These are phyloP conservation scores for Lasioglossum albipes DNA, from an alignment of 1,140 invertebrate species.

Conservation along the genomic window DNA sequence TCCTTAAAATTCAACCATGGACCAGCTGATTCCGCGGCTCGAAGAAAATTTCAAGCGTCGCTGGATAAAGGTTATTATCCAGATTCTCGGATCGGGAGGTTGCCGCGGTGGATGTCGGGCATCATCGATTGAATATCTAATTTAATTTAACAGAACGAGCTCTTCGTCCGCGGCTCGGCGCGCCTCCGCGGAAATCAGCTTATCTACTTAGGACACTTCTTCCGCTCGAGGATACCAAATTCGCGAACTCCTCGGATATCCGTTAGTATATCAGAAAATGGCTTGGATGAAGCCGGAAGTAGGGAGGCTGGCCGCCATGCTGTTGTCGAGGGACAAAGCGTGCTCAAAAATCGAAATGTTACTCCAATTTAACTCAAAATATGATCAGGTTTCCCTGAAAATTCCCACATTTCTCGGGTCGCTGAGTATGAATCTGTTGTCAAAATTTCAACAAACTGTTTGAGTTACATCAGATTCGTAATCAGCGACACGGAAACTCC, in stretches of 20 bases:
- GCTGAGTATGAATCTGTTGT: no score
- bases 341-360: no score
- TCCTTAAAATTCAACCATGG: background rate
- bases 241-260: background rate
- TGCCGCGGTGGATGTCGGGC: background rate
- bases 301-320: no score
- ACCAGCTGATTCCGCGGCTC: background rate
- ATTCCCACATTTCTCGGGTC: no score
- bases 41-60: background rate
- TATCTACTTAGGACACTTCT: background rate
- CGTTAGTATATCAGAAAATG: background rate
- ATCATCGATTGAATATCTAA: constrained; percentile 1
- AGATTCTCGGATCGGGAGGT: background rate
- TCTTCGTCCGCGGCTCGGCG: background rate
- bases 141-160: constrained; percentile 8
- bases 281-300: background rate
- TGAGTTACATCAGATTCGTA: no score
- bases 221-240: background rate
- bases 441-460: no score
- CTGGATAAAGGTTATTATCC: background rate
- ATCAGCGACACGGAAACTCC: no score
- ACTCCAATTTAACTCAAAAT: no score
- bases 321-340: no score
- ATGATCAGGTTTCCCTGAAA: no score
- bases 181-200: background rate